A percentile compares a stretch with the other conserved stretches of the same genome.
These are phyloP conservation scores for Nannospalax galili DNA, from an alignment of 2,113 vertebrate genomes.

Conservation along the genomic window DNA sequence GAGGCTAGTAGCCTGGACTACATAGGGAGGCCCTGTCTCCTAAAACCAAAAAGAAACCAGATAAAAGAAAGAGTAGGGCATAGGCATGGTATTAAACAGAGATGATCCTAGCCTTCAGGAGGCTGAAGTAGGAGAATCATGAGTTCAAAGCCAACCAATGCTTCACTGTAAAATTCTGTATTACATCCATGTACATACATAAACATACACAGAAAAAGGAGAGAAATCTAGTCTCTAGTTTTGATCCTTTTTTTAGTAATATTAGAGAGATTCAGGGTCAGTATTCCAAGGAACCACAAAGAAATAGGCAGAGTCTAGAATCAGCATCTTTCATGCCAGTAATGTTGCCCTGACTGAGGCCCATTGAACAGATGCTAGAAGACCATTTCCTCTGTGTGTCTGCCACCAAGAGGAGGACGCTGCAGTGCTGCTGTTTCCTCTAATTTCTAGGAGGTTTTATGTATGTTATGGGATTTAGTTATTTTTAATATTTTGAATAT, in stretches of 20 bases:
- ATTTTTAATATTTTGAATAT: neutral
- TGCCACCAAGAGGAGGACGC: neutral
- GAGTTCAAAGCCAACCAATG: neutral
- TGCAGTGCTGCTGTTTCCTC: neutral
- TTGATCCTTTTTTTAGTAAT: neutral
- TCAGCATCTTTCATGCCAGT: neutral
- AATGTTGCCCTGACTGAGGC: neutral
- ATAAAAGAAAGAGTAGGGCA: neutral
- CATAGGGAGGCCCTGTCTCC: neutral
- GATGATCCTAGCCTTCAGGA: neutral
- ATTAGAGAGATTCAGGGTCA: conserved; percentile 14
- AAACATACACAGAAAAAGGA: neutral
- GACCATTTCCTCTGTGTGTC: neutral
- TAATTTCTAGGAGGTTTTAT: neutral
- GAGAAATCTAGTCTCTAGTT: neutral
- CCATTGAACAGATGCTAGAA: neutral
- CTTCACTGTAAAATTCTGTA: neutral
- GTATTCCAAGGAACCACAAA: neutral
- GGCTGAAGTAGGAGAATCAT: neutral
- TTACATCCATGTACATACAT: neutral
- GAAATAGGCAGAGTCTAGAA: neutral
- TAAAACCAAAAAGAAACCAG: neutral
- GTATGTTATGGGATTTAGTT: neutral
- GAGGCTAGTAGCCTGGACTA: neutral
- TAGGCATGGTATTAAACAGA: neutral